Base-by-base conservation (phyloP, 1,140 invertebrate species). In the Drosophila malerkotliana region DNA sequence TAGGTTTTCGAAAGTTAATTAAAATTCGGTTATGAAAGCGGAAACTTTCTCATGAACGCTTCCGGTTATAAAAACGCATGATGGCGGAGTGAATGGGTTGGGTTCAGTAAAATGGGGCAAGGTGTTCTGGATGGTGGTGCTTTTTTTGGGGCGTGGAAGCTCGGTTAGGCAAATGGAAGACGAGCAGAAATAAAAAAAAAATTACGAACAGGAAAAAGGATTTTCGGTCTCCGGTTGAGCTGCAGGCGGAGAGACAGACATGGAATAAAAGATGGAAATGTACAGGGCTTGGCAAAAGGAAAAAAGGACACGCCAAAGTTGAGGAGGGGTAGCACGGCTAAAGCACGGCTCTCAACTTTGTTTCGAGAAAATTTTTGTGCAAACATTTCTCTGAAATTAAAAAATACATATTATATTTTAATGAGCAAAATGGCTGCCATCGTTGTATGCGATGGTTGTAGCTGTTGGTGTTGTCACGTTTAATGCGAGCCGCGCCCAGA, bases 1-100 rank as follows among this genome's bases (percentile, higher is more conserved):
- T 91, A 91, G 90, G 90, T 91, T 91, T 91, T 91, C 90, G 90
- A 91, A 91, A 91, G 90, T 91, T 91, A 91, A 91, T 91, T 91
- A 91, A 91, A 91, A 91, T 91, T 91, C 90, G 90, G 90, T 91
- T 91, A 91, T 91, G 85, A 91, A 91, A 91, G 90, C 90, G 90
- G 90, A 91, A 91, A 91, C 90, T 91, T 91, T 90, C 80, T 81
- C 90, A 88, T 91, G 88, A 91, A 88, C 84, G 90, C 90, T 91
- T 91, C 90, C 90, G 90, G 85, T 81, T 87, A 74, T 87, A 84
- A 87, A 81, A 83, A 79, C 79, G 73, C 73, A 91, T 71, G 69
- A 78, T 74, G 71, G 69, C 47, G 74, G 72, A 32, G 8, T 39
- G 74, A 67, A 37, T 49, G 59, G 72, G 47, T 52, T 57, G 58